phyloP scores from a whole-genome alignment of 2,797 vertebrate genomes.

The Leptodactylus fallax region DNA sequence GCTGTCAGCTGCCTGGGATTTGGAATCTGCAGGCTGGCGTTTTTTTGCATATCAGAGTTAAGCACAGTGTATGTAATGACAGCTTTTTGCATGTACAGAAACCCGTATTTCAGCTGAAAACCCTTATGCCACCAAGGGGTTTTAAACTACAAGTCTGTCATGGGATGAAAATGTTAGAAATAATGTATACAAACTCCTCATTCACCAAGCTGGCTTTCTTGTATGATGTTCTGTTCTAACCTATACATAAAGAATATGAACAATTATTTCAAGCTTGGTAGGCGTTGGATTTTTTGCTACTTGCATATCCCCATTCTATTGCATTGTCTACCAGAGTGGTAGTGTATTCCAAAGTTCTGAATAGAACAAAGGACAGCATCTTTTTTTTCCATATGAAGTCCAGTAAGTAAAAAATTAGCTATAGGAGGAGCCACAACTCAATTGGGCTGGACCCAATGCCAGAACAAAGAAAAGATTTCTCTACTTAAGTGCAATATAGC shows the following conservation, averaged over 20 bases:
- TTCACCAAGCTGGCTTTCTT: background rate
- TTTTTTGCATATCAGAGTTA: conserved; percentile 47
- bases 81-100: conserved; percentile 35
- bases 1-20: conserved; percentile 61
- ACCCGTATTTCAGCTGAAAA: conserved; percentile 18
- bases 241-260: background rate
- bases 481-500: background rate
- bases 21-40: conserved; percentile 49
- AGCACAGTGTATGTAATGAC: conserved; percentile 39
- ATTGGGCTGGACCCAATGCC: conserved; percentile 25
- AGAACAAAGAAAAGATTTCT: conserved; percentile 7
- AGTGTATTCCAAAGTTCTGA: background rate
- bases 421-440: background rate
- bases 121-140: conserved; percentile 19
- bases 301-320: background rate
- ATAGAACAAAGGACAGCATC: background rate
- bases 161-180: conserved; percentile 21
- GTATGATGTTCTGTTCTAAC: background rate
- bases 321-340: background rate
- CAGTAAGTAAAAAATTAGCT: background rate
- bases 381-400: background rate
- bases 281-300: background rate
- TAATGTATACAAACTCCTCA: background rate
- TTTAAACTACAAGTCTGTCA: conserved; percentile 1
- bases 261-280: background rate